phyloP scores from a whole-genome alignment of 2,888 invertebrate species.

The Andrena marginata region DNA sequence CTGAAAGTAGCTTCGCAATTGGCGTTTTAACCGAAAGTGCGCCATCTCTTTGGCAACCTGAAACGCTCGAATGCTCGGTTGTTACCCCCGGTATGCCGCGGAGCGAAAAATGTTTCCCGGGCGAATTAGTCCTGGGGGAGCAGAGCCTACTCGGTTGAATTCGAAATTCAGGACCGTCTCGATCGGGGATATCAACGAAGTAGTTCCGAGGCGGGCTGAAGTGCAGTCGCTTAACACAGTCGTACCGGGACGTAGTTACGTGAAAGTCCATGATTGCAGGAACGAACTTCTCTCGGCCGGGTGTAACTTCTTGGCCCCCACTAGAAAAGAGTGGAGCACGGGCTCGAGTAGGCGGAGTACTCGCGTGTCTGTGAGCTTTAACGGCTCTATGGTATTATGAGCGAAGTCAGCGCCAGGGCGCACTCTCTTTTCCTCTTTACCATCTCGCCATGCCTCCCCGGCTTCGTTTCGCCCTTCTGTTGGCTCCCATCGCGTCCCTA shows the following conservation, averaged over 20 bases:
- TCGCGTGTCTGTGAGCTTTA: conserved; percentile 65
- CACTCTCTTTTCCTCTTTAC: conserved; percentile 44
- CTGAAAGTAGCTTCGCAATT: too few relatives aligned
- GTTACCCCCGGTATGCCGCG: not conserved
- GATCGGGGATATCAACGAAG: conserved; percentile 52
- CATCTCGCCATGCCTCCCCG: conserved; percentile 27
- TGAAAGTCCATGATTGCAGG: conserved; percentile 59
- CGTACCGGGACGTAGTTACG: conserved; percentile 42
- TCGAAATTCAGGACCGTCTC: conserved; percentile 39
- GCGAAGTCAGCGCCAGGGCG: conserved; percentile 58
- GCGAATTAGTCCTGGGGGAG: conserved; percentile 21
- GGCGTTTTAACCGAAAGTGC: too few relatives aligned
- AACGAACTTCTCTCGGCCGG: conserved; percentile 51
- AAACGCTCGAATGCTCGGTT: too few relatives aligned
- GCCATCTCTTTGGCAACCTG: too few relatives aligned
- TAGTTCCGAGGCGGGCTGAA: conserved; percentile 45
- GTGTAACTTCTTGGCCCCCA: conserved; percentile 63
- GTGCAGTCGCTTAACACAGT: conserved; percentile 47
- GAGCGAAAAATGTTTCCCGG: conserved; percentile 23
- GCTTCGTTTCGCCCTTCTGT: conserved; percentile 22
- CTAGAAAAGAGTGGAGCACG: conserved; percentile 59
- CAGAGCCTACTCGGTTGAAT: conserved; percentile 16
- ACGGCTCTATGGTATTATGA: conserved; percentile 68
- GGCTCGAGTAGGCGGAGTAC: conserved; percentile 59
- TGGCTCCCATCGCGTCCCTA: conserved; percentile 27